phyloP scores from a whole-genome alignment of 2,888 invertebrate genomes.

The Ochropleura leucogaster region DNA sequence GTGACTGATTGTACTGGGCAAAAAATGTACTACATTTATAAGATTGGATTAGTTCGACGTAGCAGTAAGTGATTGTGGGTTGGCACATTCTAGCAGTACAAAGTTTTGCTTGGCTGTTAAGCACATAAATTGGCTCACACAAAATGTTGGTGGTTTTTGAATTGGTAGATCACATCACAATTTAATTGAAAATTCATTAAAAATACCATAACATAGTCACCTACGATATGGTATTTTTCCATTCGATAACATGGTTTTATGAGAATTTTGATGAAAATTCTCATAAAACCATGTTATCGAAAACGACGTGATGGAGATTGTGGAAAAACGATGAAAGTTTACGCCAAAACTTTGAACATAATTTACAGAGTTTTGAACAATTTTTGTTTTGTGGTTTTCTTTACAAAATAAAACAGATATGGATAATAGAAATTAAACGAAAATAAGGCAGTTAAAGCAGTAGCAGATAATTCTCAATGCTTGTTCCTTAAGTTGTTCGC shows the following conservation, averaged over 20 bases:
- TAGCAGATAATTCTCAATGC: neutral
- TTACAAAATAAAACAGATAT: neutral
- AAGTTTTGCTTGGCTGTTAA: too few relatives aligned
- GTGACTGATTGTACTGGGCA: neutral
- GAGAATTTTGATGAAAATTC: neutral
- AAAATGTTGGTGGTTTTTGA: neutral
- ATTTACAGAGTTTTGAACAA: neutral
- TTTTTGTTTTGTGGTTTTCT: neutral
- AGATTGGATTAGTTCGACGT: neutral
- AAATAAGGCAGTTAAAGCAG: neutral
- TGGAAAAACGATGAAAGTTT: neutral
- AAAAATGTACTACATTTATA: neutral
- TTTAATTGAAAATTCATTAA: too few relatives aligned
- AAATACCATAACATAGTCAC: too few relatives aligned
- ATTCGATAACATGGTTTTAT: conserved; percentile 3
- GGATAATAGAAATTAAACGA: neutral
- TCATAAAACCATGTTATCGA: neutral
- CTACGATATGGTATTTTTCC: neutral
- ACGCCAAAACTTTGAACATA: neutral
- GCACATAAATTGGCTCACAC: too few relatives aligned
- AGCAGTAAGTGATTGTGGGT: neutral
- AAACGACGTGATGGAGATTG: neutral
- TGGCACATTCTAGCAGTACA: neutral
- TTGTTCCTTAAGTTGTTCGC: neutral
- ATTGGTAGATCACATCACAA: neutral